phyloP scores from a whole-genome alignment of 2,113 vertebrate genomes.

The Alosa alosa region DNA sequence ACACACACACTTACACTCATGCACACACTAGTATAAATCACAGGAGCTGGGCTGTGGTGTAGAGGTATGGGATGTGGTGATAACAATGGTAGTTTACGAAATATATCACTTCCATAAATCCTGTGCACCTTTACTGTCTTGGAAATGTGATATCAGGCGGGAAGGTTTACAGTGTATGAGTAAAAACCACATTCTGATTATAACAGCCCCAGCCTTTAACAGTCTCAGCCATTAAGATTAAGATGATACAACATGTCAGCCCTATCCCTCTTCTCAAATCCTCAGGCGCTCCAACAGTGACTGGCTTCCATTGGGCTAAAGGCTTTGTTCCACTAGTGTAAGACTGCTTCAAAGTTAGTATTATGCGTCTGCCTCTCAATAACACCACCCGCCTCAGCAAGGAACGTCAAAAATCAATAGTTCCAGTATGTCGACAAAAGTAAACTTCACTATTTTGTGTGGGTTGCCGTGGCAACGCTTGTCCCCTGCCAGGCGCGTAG shows the following conservation, averaged over 20 bases:
- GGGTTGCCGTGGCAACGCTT: conserved; percentile 43
- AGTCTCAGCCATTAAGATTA: background rate
- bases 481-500: conserved; percentile 24
- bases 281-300: background rate
- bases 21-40: background rate
- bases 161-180: background rate
- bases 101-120: conserved; percentile 64
- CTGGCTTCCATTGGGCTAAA: background rate
- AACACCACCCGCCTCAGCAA: conserved; percentile 39
- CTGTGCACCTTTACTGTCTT: conserved; percentile 57
- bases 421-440: conserved; percentile 52
- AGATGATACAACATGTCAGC: background rate
- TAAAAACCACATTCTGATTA: background rate
- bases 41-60: conserved; percentile 31
- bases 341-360: conserved; percentile 34
- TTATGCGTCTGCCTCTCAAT: conserved; percentile 54
- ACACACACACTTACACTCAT: background rate
- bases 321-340: background rate
- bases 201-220: background rate
- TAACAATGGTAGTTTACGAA: conserved; percentile 23
- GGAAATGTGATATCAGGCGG: background rate
- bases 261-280: background rate
- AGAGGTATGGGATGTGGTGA: conserved; percentile 49
- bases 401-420: conserved; percentile 56
- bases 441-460: conserved; percentile 38